Percentiles rank a stretch among this genome's conserved stretches.
phyloP scores from a whole-genome alignment of 2,113 vertebrate genomes.

The Callocephalon fimbriatum region DNA sequence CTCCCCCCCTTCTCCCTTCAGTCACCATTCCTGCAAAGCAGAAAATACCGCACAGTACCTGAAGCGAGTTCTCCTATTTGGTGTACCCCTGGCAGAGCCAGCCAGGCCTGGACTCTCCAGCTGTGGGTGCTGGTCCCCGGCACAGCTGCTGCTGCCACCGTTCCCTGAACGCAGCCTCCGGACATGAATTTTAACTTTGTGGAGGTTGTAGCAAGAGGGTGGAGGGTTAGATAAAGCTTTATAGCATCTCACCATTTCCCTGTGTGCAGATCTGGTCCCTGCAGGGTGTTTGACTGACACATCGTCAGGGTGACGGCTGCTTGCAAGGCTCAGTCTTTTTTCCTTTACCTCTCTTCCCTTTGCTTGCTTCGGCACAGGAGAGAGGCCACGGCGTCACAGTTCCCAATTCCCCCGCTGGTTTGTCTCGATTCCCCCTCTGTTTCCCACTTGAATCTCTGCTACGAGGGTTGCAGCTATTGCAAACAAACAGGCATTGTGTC shows the following conservation, averaged over 20 bases:
- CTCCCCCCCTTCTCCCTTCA: background rate
- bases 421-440: constrained; percentile 63
- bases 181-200: constrained; percentile 84
- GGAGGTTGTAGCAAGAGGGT: constrained; percentile 82
- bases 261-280: constrained; percentile 79
- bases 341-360: constrained; percentile 71
- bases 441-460: constrained; percentile 50
- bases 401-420: constrained; percentile 53
- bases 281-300: constrained; percentile 85
- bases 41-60: constrained; percentile 77
- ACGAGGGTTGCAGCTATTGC: constrained; percentile 67
- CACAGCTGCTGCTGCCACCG: constrained; percentile 66
- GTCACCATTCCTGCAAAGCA: constrained; percentile 2
- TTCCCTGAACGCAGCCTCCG: constrained; percentile 77
- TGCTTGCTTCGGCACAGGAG: constrained; percentile 60
- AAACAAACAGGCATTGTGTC: constrained; percentile 75
- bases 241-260: constrained; percentile 94
- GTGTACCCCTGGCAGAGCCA: constrained; percentile 41
- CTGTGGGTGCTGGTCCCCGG: constrained; percentile 64
- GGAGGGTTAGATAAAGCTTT: constrained; percentile 77
- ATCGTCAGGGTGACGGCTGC: constrained; percentile 75
- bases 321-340: constrained; percentile 62
- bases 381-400: constrained; percentile 65
- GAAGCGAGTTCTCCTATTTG: constrained; percentile 82
- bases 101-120: constrained; percentile 62